Base-by-base conservation (phyloP, 2,113 vertebrate genomes). In the Eubucco bourcierii region DNA sequence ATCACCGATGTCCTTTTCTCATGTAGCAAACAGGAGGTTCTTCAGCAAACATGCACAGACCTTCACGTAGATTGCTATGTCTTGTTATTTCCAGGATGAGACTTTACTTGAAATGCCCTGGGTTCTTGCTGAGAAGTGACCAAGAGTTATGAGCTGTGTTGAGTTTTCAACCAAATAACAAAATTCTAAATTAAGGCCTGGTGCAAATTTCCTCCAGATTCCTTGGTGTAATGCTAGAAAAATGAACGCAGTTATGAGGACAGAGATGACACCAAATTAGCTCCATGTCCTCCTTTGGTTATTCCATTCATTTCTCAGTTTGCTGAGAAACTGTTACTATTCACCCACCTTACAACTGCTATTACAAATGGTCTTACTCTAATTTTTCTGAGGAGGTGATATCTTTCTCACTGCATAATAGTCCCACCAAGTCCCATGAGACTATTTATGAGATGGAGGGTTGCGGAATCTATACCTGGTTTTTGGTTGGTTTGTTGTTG, bases 341-440 rank as follows among this genome's bases (percentile, higher is more conserved):
- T 87, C 50, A 47, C 7, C 78, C 70, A 55, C 39, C 76, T 94
- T 85, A 93, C 78, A 68, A 87, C 16, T 58, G 10, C 29, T 33
- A 66, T 55, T 82, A 77, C 61, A 85, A 90, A 93, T 88, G 63
- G 73, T 75, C n/a, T 89, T 65, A 75, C 87, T 90, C 86, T 77
- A 24, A 73, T 65, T n/a, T 74, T 91, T 92, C 87, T 50, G 41
- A 86, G 83, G 80, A 65, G 59, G 7, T 10, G 31, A 33, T 73
- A 41, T 15, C 4, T 46, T 31, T 60, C 11, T 55, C 33, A 23
- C 66, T 53, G 31, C 8, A 31, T 14, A 64, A 29, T 14, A 64
- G 19, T 47, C 12, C 19, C 15, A 28, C 59, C 63, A 44, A 52
- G 60, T 74, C 20, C 61, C 37, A 14, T 33, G 47, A 87, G 16